Percentiles rank a stretch among this genome's conserved stretches.
Conservation (phyloP, 2,797 vertebrate species). For the Amazonetta brasiliensis region DNA sequence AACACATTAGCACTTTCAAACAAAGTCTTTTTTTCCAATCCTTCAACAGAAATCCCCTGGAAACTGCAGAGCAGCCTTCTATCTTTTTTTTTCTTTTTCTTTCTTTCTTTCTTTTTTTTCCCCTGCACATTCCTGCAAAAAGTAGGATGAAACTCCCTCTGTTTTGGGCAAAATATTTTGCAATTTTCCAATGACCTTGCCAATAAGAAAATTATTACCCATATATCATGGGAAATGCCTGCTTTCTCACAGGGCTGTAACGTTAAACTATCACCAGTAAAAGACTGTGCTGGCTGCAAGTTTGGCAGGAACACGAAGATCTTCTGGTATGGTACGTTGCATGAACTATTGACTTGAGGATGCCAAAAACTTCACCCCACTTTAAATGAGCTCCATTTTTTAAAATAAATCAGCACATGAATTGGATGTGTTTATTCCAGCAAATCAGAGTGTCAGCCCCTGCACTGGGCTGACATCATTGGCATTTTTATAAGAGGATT, state of each 20-base stretch:
- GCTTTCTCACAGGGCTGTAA: constrained; percentile 68
- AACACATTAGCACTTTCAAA: background rate
- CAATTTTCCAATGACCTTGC: constrained; percentile 72
- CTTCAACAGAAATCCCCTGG: constrained; percentile 7
- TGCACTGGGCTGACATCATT: constrained; percentile 8
- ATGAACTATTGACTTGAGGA: constrained; percentile 53
- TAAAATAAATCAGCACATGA: constrained; percentile 32
- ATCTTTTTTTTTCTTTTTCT: background rate
- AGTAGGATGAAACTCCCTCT: constrained; percentile 67
- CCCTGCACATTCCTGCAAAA: constrained; percentile 49
- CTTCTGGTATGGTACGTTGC: constrained; percentile 66
- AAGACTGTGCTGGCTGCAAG: constrained; percentile 52
- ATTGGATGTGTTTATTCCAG: constrained; percentile 41
- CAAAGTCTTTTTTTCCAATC: background rate
- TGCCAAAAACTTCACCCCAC: constrained; percentile 62
- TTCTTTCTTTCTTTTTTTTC: background rate
- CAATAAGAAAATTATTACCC: constrained; percentile 64
- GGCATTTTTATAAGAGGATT: background rate
- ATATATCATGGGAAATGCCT: constrained; percentile 75
- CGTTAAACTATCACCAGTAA: constrained; percentile 57
- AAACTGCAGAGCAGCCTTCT: constrained; percentile 20
- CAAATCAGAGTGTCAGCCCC: constrained; percentile 4
- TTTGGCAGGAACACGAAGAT: constrained; percentile 64
- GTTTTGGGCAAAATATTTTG: constrained; percentile 72
- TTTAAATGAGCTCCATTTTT: constrained; percentile 59